Evolutionary conservation across 2,888 invertebrate genomes (phyloP).

Genomic region (Athalia cordata): DNA sequence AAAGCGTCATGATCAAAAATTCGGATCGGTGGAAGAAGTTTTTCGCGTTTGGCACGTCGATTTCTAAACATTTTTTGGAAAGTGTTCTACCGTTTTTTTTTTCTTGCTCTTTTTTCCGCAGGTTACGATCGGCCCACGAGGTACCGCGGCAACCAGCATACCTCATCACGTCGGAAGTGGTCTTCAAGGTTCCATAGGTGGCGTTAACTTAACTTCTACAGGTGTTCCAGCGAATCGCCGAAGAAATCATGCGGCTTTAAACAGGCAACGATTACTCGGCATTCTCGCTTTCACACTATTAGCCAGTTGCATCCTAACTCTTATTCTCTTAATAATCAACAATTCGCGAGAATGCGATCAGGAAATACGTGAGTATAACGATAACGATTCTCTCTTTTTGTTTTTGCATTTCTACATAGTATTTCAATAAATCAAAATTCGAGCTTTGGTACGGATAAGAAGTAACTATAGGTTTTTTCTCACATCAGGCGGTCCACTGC

Average conservation of each 20-base stretch:
- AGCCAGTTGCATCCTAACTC: slow-evolving; percentile 62
- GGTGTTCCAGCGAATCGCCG: slow-evolving; percentile 63
- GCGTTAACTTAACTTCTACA: slow-evolving; percentile 57
- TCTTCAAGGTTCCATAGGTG: slow-evolving; percentile 57
- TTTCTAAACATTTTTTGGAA: too few species aligned
- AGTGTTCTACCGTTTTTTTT: too few species aligned
- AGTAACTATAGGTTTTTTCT: neutral
- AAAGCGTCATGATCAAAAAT: too few species aligned
- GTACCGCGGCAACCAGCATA: slow-evolving; percentile 62
- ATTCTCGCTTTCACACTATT: slow-evolving; percentile 64
- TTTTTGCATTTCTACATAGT: too few species aligned
- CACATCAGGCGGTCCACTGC: too few species aligned
- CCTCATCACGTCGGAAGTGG: slow-evolving; percentile 57
- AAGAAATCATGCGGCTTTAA: slow-evolving; percentile 54
- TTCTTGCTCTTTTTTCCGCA: slow-evolving; percentile 43
- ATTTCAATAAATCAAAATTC: neutral
- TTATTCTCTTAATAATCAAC: slow-evolving; percentile 64
- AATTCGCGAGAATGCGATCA: slow-evolving; percentile 60
- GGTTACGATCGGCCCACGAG: slow-evolving; percentile 67
- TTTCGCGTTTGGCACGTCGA: too few species aligned
- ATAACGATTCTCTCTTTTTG: neutral
- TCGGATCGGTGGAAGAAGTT: too few species aligned
- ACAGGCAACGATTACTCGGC: slow-evolving; percentile 63
- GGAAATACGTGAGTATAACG: slow-evolving; percentile 62
- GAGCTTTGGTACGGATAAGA: neutral